Percentiles rank a stretch among this genome's conserved stretches.
Conservation (phyloP, 2,113 vertebrate genomes). For the Gallinago media region DNA sequence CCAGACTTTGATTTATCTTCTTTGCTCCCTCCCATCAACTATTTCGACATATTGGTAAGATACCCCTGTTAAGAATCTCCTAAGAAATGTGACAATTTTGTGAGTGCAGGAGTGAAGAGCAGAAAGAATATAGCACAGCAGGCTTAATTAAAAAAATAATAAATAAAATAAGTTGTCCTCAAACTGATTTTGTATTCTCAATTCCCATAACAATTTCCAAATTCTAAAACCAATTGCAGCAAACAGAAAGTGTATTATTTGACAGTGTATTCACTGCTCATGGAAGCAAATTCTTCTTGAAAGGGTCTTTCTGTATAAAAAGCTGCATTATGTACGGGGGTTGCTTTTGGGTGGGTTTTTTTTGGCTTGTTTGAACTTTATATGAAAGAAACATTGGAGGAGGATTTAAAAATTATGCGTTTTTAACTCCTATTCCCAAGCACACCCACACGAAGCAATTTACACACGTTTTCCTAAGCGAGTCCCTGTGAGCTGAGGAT, state of each 20-base stretch:
- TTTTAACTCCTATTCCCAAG: background rate
- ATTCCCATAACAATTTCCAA: background rate
- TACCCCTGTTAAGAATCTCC: fast-evolving
- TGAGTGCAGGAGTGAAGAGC: background rate
- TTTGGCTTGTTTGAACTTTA: background rate
- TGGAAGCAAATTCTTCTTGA: background rate
- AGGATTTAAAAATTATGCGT: background rate
- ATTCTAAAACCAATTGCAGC: background rate
- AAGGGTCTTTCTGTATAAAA: background rate
- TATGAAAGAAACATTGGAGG: background rate
- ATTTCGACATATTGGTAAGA: background rate
- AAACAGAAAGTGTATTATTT: background rate
- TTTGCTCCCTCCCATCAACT: background rate
- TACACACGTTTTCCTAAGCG: background rate
- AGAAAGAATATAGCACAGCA: background rate
- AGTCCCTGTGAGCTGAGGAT: background rate
- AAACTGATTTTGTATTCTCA: background rate
- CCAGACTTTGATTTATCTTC: background rate
- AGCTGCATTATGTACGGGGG: background rate
- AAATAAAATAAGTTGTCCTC: background rate
- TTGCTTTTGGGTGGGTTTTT: background rate
- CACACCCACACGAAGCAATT: background rate
- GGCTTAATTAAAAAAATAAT: background rate
- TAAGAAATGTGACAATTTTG: background rate
- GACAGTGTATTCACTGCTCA: background rate